Conservation (phyloP, 2,113 vertebrate genomes). For the Zosterops borbonicus region DNA sequence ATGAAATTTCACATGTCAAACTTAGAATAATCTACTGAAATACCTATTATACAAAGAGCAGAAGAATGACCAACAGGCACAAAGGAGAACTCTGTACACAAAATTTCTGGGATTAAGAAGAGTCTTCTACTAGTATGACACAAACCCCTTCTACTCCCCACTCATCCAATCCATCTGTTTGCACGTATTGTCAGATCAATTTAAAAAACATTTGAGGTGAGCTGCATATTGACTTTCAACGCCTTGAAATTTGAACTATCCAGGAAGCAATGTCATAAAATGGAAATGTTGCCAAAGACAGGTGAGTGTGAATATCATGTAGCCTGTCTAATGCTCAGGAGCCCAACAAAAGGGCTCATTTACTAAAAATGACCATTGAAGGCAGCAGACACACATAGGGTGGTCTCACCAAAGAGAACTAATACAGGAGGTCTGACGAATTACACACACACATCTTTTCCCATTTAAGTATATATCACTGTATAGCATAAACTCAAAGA, state of each 20-base stretch:
- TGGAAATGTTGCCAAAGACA: not conserved
- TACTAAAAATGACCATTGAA: not conserved
- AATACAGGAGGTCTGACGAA: not conserved
- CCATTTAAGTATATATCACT: not conserved
- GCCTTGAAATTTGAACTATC: not conserved
- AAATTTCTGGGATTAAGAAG: not conserved
- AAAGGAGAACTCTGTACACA: not conserved
- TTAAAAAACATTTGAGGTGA: not conserved
- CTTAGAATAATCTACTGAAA: not conserved
- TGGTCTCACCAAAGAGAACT: not conserved
- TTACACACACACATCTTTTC: not conserved
- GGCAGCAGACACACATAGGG: rapidly evolving
- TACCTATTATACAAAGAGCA: not conserved
- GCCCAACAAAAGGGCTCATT: not conserved
- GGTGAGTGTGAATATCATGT: rapidly evolving
- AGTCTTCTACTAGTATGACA: not conserved
- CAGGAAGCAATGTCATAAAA: not conserved
- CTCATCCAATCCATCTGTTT: not conserved
- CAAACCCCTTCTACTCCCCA: not conserved
- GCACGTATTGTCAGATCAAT: not conserved
- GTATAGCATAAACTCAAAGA: not conserved
- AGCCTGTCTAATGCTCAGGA: not conserved
- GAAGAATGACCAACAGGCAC: not conserved
- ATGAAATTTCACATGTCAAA: not conserved
- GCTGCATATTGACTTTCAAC: not conserved